Conservation (phyloP, 2,888 invertebrate species). For the Notodonta dromedarius region DNA sequence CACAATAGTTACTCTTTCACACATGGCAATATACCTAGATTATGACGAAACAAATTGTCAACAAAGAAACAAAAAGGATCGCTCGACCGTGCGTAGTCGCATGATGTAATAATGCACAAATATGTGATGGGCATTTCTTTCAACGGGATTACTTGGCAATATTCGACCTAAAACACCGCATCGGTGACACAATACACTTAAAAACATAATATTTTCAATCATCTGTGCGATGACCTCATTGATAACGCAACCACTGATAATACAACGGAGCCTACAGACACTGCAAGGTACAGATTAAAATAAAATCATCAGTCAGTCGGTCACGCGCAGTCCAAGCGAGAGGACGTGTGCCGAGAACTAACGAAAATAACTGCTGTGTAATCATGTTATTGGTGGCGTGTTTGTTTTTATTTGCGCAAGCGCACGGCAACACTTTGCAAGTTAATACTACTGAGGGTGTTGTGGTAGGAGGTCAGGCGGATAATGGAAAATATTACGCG, state of each 20-base stretch:
- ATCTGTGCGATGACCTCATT: constrained; percentile 37
- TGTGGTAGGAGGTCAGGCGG: constrained; percentile 51
- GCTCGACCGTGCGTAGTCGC: neutral
- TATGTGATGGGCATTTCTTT: neutral
- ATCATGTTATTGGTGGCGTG: constrained; percentile 38
- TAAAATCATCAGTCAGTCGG: constrained; percentile 4
- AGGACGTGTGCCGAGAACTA: constrained; percentile 9
- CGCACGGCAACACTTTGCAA: constrained; percentile 33
- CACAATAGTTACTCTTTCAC: no score
- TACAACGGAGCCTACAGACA: constrained; percentile 42
- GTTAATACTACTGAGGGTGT: constrained; percentile 65
- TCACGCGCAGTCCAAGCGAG: neutral
- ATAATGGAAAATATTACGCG: constrained; percentile 54
- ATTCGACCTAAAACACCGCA: neutral
- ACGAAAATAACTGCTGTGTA: neutral
- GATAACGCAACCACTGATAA: constrained; percentile 56
- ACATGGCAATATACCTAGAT: no score
- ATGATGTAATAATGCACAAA: neutral
- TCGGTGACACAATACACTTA: neutral
- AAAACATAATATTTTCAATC: neutral
- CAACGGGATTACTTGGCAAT: neutral
- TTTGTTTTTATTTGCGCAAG: constrained; percentile 35
- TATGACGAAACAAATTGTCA: neutral
- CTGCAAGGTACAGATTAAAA: neutral
- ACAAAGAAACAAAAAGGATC: neutral